These are phyloP conservation scores for Drosophila carrolli DNA, from an alignment of 1,140 invertebrate genomes.

Conservation along the genomic window DNA sequence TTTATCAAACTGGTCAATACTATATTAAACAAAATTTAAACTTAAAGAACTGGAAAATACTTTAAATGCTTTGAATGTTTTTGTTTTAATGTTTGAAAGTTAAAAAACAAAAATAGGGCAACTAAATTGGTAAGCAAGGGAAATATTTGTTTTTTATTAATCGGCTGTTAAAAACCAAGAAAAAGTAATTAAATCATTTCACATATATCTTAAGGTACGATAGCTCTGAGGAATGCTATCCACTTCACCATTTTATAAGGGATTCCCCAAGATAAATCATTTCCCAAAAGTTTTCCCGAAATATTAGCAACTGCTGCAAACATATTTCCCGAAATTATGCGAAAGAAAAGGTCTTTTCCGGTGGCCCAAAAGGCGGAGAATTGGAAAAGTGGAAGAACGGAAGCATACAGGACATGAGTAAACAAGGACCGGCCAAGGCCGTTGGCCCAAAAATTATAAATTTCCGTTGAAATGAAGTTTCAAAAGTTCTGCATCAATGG, in stretches of 20 bases:
- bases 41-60: no score
- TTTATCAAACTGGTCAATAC: no score
- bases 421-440: slow-evolving; percentile 43
- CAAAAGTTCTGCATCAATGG: slow-evolving; percentile 70
- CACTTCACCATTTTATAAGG: background rate
- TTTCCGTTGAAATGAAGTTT: slow-evolving; percentile 55
- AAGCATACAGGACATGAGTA: slow-evolving; percentile 48
- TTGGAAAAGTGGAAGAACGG: slow-evolving; percentile 22
- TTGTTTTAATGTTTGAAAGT: no score
- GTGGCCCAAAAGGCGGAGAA: slow-evolving; percentile 2
- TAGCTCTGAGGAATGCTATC: background rate
- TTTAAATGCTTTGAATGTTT: no score
- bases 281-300: background rate
- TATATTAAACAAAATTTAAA: no score
- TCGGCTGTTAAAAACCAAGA: background rate
- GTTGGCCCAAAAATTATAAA: slow-evolving; percentile 59
- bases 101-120: no score
- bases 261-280: slow-evolving; percentile 31
- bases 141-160: background rate
- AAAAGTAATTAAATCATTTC: background rate
- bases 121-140: no score
- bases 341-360: slow-evolving; percentile 26
- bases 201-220: background rate
- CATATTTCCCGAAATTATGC: slow-evolving; percentile 32
- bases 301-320: slow-evolving; percentile 7